These are phyloP conservation scores for Vanacampus margaritifer DNA, from an alignment of 2,113 vertebrate genomes.

Conservation along the genomic window DNA sequence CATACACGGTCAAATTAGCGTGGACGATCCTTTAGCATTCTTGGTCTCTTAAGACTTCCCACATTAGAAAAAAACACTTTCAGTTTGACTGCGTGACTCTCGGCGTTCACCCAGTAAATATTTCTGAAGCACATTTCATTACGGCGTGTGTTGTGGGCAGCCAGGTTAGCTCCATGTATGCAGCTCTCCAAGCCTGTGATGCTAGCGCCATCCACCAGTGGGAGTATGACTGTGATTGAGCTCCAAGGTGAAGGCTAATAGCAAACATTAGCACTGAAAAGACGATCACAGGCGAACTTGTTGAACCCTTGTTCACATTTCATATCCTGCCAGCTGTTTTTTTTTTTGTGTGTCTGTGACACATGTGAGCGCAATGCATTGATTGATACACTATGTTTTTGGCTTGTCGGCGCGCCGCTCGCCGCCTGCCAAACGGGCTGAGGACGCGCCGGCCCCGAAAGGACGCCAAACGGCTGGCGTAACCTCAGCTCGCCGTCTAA, in stretches of 20 bases:
- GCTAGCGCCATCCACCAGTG: not conserved
- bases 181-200: constrained; percentile 1
- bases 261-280: constrained; percentile 11
- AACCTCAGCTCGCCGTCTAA: constrained; percentile 63
- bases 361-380: constrained; percentile 51
- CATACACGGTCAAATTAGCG: not conserved
- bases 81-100: no score
- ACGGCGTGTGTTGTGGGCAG: no score
- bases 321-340: constrained; percentile 21
- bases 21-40: no score
- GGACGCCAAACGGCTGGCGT: constrained; percentile 54
- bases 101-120: no score
- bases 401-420: constrained; percentile 27
- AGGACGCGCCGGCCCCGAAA: constrained; percentile 39
- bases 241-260: constrained; percentile 20
- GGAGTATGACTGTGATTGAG: constrained; percentile 7
- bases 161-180: not conserved
- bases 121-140: no score
- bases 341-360: constrained; percentile 3
- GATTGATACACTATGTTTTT: constrained; percentile 55
- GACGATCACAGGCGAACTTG: constrained; percentile 13
- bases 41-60: no score
- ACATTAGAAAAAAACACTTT: no score
- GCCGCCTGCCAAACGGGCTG: constrained; percentile 48
- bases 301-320: constrained; percentile 23